Conservation (phyloP, 2,797 vertebrate genomes). For the Cynopterus sphinx region DNA sequence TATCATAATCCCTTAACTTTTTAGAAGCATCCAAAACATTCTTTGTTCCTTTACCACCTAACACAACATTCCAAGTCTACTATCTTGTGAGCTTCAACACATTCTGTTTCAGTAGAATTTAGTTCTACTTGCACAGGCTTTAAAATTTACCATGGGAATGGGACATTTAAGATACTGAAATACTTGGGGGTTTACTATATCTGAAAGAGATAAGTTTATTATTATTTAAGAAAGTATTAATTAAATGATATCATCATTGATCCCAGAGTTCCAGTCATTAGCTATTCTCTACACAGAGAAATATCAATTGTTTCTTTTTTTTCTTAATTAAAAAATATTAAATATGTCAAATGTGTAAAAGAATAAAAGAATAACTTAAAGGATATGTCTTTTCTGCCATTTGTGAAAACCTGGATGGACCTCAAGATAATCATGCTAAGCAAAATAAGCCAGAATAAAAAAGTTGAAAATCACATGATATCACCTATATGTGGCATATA, state of each 20-base stretch:
- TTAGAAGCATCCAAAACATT: neutral
- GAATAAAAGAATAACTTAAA: neutral
- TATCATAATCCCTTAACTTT: neutral
- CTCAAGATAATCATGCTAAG: no score
- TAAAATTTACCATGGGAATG: neutral
- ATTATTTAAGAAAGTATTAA: constrained; percentile 7
- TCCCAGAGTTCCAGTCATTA: neutral
- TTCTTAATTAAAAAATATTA: neutral
- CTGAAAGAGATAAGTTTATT: neutral
- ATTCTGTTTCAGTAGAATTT: neutral
- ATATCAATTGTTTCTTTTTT: neutral
- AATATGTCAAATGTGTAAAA: neutral
- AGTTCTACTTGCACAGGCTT: neutral
- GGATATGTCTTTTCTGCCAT: neutral
- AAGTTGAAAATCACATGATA: no score
- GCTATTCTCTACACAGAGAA: constrained; percentile 26
- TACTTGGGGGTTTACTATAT: neutral
- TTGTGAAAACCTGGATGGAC: no score
- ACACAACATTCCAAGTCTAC: neutral
- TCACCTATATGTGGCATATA: no score
- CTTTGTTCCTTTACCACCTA: neutral
- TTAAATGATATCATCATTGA: neutral
- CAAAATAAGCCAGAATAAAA: no score
- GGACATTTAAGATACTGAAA: neutral
- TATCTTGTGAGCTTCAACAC: neutral